Conservation (phyloP, 2,797 vertebrate genomes). For the Neostethus bicornis region DNA sequence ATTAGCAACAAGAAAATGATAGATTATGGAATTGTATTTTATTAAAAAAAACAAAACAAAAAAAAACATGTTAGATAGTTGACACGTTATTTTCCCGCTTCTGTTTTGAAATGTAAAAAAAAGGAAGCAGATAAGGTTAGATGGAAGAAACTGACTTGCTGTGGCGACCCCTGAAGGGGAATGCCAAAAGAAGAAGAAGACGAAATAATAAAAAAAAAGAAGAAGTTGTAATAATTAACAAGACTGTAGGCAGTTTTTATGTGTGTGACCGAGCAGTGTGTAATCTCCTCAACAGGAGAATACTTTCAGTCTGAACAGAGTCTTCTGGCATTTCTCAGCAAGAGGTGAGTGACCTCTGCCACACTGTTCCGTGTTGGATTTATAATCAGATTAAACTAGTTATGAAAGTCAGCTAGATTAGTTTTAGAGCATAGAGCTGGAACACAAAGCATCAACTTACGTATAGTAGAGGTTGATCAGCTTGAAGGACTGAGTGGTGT, state of each 20-base stretch:
- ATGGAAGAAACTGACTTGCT: too few species aligned
- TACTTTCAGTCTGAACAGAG: conserved; percentile 36
- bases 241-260: conserved; percentile 20
- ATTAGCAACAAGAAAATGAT: neutral
- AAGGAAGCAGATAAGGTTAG: neutral
- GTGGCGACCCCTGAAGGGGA: too few species aligned
- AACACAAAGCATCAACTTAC: conserved; percentile 65
- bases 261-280: conserved; percentile 42
- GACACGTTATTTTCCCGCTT: neutral
- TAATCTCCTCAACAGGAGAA: conserved; percentile 48
- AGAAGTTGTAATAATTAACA: conserved; percentile 30
- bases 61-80: neutral
- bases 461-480: conserved; percentile 46
- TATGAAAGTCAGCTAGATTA: conserved; percentile 73
- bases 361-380: conserved; percentile 58
- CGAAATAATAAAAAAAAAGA: conserved; percentile 7
- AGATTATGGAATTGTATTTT: too few species aligned
- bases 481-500: conserved; percentile 37
- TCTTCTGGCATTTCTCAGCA: conserved; percentile 58
- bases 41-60: too few species aligned
- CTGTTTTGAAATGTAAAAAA: neutral
- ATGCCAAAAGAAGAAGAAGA: too few species aligned
- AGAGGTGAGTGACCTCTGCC: conserved; percentile 66
- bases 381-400: conserved; percentile 71
- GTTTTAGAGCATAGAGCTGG: conserved; percentile 39